A percentile compares a stretch with the other conserved stretches of the same genome.
These are phyloP conservation scores for Augochlorella aurata DNA, from an alignment of 2,888 invertebrate genomes.

Conservation along the genomic window DNA sequence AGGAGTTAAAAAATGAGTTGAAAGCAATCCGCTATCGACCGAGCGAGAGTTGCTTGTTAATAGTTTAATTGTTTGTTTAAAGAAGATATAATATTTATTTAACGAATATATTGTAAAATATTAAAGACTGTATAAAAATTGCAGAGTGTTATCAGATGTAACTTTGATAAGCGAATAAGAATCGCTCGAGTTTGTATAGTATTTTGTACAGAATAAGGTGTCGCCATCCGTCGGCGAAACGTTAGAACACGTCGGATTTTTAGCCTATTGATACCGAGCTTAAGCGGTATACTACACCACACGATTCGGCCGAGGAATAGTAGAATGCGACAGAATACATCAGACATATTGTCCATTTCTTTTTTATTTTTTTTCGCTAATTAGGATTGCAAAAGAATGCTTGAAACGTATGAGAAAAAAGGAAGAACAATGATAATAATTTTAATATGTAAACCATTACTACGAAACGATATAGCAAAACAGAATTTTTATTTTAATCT, in stretches of 20 bases:
- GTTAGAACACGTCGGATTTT: slow-evolving; percentile 8
- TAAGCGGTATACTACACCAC: slow-evolving; percentile 5
- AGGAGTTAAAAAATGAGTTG: too few species aligned
- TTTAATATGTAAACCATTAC: background rate
- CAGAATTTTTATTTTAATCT: too few species aligned
- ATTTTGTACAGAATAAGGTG: slow-evolving; percentile 39
- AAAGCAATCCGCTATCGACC: background rate
- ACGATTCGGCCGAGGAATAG: background rate
- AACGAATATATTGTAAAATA: background rate
- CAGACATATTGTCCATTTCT: background rate
- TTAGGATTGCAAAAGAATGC: background rate
- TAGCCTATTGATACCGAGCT: background rate
- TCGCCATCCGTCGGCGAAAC: slow-evolving; percentile 67
- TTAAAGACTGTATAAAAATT: background rate
- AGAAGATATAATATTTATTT: background rate
- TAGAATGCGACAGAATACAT: background rate
- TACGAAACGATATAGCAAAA: too few species aligned
- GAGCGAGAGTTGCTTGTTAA: background rate
- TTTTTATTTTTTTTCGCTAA: background rate
- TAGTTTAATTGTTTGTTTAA: background rate
- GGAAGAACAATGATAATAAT: background rate
- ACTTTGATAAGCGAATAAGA: background rate
- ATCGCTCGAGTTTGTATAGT: background rate
- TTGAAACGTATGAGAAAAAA: background rate
- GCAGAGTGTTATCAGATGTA: too few species aligned